A percentile compares a stretch with the other conserved stretches of the same genome.
Conservation (phyloP, 2,888 invertebrate species). For the Oscheius myriophilus region DNA sequence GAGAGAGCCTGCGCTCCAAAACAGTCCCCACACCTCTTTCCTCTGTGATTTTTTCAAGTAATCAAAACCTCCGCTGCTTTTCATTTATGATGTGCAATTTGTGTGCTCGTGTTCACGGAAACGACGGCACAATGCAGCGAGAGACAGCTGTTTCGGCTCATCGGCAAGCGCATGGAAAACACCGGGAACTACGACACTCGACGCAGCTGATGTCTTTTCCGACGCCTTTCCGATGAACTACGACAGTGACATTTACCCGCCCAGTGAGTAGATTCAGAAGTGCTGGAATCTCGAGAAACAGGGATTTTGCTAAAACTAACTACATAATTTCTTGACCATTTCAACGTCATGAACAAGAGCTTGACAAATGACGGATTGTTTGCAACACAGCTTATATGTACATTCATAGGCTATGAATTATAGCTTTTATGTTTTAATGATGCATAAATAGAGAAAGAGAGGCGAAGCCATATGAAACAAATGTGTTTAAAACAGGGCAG, state of each 20-base stretch:
- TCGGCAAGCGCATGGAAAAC: conserved; percentile 27
- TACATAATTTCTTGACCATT: background rate
- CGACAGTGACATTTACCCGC: conserved; percentile 23
- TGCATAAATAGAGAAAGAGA: too few relatives aligned
- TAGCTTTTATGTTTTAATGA: background rate
- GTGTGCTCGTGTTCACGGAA: background rate
- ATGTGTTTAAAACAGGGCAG: too few relatives aligned
- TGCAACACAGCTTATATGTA: background rate
- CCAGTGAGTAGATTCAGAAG: conserved; percentile 8
- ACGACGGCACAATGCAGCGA: conserved; percentile 9
- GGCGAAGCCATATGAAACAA: too few relatives aligned
- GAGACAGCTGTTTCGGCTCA: conserved; percentile 29
- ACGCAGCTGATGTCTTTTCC: conserved; percentile 26
- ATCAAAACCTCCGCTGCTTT: background rate
- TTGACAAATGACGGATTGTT: background rate
- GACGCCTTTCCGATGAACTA: conserved; percentile 14
- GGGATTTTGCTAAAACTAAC: background rate
- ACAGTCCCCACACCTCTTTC: background rate
- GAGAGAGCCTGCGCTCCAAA: background rate
- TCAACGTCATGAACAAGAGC: background rate
- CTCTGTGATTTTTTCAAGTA: background rate
- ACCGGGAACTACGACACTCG: conserved; percentile 23
- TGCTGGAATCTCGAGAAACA: background rate
- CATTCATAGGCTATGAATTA: background rate
- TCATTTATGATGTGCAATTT: conserved; percentile 8